These are phyloP conservation scores for Oceanodroma leucorhoa DNA, from an alignment of 2,797 vertebrate species.

Conservation along the genomic window DNA sequence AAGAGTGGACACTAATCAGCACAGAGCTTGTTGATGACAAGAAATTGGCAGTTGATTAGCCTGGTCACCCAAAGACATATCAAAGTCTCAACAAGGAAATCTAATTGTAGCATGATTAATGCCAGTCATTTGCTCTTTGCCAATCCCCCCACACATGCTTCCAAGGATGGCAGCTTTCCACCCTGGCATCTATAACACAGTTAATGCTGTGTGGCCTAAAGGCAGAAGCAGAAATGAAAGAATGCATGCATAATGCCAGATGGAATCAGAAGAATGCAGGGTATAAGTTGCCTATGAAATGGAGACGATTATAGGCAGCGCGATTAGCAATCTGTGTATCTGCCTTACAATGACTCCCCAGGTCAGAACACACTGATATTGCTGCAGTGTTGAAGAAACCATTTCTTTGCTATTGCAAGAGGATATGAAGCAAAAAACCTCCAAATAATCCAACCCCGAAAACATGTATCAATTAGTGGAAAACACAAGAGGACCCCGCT, in stretches of 20 bases:
- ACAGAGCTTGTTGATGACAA: neutral
- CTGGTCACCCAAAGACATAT: neutral
- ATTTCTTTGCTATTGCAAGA: neutral
- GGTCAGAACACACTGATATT: neutral
- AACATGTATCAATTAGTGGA: neutral
- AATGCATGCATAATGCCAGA: neutral
- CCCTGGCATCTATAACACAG: neutral
- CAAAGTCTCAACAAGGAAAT: neutral
- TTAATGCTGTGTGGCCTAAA: neutral
- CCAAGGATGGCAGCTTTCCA: neutral
- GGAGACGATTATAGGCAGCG: neutral
- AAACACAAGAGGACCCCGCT: neutral
- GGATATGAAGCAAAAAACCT: neutral
- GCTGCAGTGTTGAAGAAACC: neutral
- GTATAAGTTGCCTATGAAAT: neutral
- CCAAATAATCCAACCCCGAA: neutral
- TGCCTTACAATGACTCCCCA: neutral
- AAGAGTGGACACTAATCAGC: neutral
- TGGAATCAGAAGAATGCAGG: neutral
- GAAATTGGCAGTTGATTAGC: neutral
- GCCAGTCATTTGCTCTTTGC: neutral
- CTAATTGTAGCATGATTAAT: constrained; percentile 23
- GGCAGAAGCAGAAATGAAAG: neutral
- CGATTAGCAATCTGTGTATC: constrained; percentile 43
- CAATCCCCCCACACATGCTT: neutral